Base-by-base conservation (phyloP, 2,113 vertebrate genomes). In the Herpailurus yagouaroundi region DNA sequence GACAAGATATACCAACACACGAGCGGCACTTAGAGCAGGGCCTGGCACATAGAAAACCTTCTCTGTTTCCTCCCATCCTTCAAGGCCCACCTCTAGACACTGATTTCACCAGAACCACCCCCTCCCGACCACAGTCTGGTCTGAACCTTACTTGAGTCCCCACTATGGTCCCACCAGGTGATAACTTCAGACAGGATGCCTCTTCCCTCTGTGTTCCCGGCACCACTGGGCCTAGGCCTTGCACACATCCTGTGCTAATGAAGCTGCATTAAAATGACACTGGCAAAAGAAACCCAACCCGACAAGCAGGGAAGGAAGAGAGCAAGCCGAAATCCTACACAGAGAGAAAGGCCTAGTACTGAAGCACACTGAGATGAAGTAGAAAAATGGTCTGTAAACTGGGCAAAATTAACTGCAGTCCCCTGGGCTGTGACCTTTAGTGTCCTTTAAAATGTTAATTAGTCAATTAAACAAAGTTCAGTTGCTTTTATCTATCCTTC, bases 401-500 rank as follows among this genome's bases (percentile, higher is more conserved):
- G 71, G 94, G 45, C 57, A 89, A 92, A 92, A 94, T 87, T 86
- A 88, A 80, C 91, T 77, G 84, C 4, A 68, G 41, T 73, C 84
- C 90, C 31, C 60, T 77, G 36, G 69, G n/a, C 48, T 94, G 19
- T 86, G 95, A 96, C 81, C 50, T 97, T 96, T 38, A 27, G 33
- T 92, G 50, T 88, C 71, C 66, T 93, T 97, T 82, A 93, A 96
- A 95, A 95, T 96, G 81, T 91, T 97, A 96, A 92, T 80, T 29
- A 90, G 64, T 69, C 60, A 94, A 73, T 88, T 92, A 94, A 97
- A 91, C 50, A 79, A 97, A 92, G 69, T 91, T 90, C 81, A 85
- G 41, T 55, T 94, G 64, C 64, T 97, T 97, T 93, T 48, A 95
- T 48, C 52, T 57, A 2, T 91, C 71, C 77, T 93, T 92, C 81